Evolutionary conservation across 2,888 invertebrate species (phyloP), one percentile per base, ranked within the genome.

Genomic region (Drosophila hamatofila): DNA sequence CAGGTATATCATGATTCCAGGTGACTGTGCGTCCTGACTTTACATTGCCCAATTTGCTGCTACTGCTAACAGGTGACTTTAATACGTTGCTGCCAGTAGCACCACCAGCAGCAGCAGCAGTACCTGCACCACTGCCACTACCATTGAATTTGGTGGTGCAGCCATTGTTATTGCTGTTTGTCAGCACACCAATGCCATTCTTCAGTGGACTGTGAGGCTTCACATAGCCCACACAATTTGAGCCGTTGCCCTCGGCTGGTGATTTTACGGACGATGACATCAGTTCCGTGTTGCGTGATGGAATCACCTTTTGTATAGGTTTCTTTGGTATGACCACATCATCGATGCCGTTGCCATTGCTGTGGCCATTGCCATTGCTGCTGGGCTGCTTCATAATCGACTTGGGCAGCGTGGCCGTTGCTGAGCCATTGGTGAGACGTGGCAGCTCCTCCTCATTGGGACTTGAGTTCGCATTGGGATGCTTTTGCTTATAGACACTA

Each of bases 241-340:
- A 60, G 7, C 62, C 71, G 7, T 65, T 57, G 25, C 72, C 48
- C 18, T 70, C 73, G 23, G 72, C 30, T n/a, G 49, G 7, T 8
- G 49, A 27, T n/a, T 49, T 49, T 7, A 14, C 12, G 14, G 80
- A 48, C 14, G 80, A 54, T 33, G 82, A 81, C 86, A 88, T 92
- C 25, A 92, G 72, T 69, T 92, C 70, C 91, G 94, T 91, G 85
- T 95, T 96, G 79, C 96, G 94, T n/a, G 96, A 96, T 3, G 96
- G 96, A 35, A 95, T 95, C 9, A 96, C 96, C 93, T 96, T 97
- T 91, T 96, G 96, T 25, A 96, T 95, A 9, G 96, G 96, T 90
- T 96, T 94, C 91, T 92, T 93, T 92, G 92, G 91, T 89, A 91
- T 89, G 68, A 88, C 83, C 75, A 91, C 82, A 75, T 92, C 92